Evolutionary conservation across 2,888 invertebrate genomes (phyloP).

Genomic region (Lasioglossum lativentre): DNA sequence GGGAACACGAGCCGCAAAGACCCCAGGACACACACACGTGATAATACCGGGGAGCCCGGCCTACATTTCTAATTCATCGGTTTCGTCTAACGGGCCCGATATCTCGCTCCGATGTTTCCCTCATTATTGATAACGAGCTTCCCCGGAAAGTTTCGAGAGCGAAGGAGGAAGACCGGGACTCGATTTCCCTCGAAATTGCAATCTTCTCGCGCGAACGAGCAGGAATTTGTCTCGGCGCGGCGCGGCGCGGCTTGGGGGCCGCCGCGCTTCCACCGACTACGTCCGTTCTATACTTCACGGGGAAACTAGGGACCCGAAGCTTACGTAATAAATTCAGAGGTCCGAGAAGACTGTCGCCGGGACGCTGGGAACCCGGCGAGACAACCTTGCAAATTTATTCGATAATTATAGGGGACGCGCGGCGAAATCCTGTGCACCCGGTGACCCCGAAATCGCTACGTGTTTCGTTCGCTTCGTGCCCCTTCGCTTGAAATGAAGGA

Average conservation of each 20-base stretch:
- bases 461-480: neutral
- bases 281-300: neutral
- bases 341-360: constrained; percentile 1
- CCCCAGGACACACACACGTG: neutral
- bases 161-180: neutral
- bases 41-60: neutral
- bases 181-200: constrained; percentile 40
- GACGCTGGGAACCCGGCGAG: neutral
- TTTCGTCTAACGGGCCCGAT: constrained; percentile 30
- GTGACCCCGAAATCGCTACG: neutral
- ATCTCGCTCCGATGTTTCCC: constrained; percentile 19
- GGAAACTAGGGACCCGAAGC: neutral
- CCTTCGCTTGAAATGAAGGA: neutral
- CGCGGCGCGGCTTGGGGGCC: neutral
- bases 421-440: neutral
- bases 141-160: constrained; percentile 6
- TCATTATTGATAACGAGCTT: constrained; percentile 38
- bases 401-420: neutral
- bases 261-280: neutral
- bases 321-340: constrained; percentile 19
- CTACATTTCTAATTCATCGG: constrained; percentile 8
- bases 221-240: constrained; percentile 21
- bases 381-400: constrained; percentile 1
- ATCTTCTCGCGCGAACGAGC: constrained; percentile 31
- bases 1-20: constrained; percentile 2